These are phyloP conservation scores for Drosophila anceps DNA, from an alignment of 2,888 invertebrate species.

Conservation along the genomic window DNA sequence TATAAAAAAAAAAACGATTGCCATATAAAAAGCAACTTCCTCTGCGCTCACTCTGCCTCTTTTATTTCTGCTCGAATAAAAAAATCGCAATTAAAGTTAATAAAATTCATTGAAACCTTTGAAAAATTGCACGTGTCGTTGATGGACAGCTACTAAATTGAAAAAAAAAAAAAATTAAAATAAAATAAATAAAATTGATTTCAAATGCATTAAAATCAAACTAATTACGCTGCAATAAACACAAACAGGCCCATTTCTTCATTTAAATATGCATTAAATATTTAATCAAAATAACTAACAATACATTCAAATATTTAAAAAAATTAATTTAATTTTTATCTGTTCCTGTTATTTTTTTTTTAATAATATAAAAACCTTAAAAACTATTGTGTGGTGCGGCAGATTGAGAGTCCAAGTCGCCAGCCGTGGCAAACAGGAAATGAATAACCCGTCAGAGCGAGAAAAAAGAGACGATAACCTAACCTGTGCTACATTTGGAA, in stretches of 20 bases:
- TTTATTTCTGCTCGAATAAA: background rate
- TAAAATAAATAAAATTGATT: background rate
- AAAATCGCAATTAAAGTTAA: conserved; percentile 37
- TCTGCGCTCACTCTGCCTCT: background rate
- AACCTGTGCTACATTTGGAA: conserved; percentile 45
- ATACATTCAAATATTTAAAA: background rate
- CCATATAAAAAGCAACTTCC: background rate
- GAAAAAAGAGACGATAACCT: background rate
- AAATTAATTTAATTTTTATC: background rate
- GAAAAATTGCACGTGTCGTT: conserved; percentile 15
- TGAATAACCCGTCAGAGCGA: conserved; percentile 49
- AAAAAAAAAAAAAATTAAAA: conserved; percentile 24
- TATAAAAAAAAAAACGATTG: background rate
- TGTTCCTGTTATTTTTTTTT: background rate
- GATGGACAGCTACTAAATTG: conserved; percentile 6
- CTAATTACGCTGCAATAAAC: conserved; percentile 2
- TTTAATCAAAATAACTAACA: background rate
- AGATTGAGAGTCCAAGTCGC: conserved; percentile 4
- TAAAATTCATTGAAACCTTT: conserved; percentile 48
- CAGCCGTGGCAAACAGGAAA: conserved; percentile 63
- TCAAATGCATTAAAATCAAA: conserved; percentile 46
- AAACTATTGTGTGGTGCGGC: conserved; percentile 7
- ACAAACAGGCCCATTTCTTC: background rate
- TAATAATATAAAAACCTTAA: background rate
- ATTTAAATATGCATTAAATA: background rate